Evolutionary conservation across 2,797 vertebrate species (phyloP).

Genomic region (Pseudochirops corinnae): DNA sequence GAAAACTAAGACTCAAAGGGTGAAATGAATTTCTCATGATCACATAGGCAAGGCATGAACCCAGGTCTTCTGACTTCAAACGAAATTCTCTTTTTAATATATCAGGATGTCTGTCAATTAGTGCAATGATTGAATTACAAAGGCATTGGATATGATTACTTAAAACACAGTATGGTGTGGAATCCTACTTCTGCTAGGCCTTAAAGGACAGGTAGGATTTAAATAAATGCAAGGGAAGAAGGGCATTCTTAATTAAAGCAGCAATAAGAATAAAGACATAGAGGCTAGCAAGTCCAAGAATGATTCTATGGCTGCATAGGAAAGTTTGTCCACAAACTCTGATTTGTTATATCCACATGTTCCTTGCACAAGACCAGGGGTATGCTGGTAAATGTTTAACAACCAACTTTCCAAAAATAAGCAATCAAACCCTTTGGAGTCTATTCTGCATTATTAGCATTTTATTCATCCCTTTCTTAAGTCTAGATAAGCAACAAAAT

Average conservation of each 20-base stretch:
- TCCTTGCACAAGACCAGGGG: neutral
- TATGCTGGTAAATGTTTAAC: neutral
- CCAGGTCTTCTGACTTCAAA: neutral
- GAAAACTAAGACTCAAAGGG: neutral
- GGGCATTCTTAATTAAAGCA: neutral
- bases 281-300: neutral
- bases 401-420: neutral
- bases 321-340: neutral
- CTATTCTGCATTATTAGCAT: neutral
- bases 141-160: neutral
- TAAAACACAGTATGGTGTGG: neutral
- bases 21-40: neutral
- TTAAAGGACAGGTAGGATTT: neutral
- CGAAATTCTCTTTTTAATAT: neutral
- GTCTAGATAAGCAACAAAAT: neutral
- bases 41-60: neutral
- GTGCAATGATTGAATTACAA: neutral
- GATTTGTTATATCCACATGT: neutral
- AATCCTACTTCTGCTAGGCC: neutral
- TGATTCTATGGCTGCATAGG: neutral
- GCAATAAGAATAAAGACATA: neutral
- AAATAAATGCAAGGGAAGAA: neutral
- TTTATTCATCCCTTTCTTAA: neutral
- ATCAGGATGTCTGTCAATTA: neutral
- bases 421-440: neutral